Base-by-base conservation (phyloP, 2,888 invertebrate genomes). In the Zonitis immaculata region DNA sequence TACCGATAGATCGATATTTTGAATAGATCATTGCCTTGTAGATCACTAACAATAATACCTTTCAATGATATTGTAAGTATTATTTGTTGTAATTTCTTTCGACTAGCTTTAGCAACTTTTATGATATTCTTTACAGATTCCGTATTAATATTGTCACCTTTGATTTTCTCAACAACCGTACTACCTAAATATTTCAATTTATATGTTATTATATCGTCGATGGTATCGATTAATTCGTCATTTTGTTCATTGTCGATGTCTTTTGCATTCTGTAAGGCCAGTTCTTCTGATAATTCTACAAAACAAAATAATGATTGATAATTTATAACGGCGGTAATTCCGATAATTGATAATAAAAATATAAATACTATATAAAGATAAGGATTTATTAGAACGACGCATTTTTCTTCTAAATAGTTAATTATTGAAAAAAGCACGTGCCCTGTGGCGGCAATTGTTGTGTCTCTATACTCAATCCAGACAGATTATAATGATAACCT, bases 1-100 rank as follows among this genome's bases (percentile, higher is more conserved):
- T 76, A 89, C 91, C 89, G 89, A 76, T 91, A 92, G 72, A 93
- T 91, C 14, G 91, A 91, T 32, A 91, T 82, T 71, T 89, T 87
- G 57, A 91, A 78, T 22, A 88, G 79, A 56, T 86, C 82, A 64
- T 88, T 87, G 56, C 87, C 85, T 22, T 83, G 80, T 1, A 83
- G 77, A 66, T 92, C 89, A 3, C 82, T 82, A 59, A 91, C 87
- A 54, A 84, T 79, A 60, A 94, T 90, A 45, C 92, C 92, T 63
- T 84, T 83, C 1, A 87, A 78, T 54, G 87, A 89, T 49, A 92
- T 85, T 49, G 85, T 86, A 49, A 93, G 71, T 50, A 83, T 84
- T 39, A 91, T 89, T 55, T 86, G 73, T 55, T 77, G 79, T 22
- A 80, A 63, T 60, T 81, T 80, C 63, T 82, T 82, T 70, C 80